phyloP scores from a whole-genome alignment of 2,888 invertebrate species.

The Cosmia trapezina region DNA sequence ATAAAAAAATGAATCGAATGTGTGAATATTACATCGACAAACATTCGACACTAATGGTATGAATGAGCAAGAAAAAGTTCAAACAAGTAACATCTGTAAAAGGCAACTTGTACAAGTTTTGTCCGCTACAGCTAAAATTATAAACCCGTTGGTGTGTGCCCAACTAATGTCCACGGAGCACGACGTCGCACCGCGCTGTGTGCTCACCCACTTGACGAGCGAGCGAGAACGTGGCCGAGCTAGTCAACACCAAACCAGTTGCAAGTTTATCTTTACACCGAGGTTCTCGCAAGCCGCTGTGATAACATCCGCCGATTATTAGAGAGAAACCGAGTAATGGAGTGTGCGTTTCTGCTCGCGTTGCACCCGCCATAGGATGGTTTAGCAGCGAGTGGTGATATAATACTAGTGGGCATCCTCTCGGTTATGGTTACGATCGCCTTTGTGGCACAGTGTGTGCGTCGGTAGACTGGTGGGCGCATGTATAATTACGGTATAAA shows the following conservation, averaged over 20 bases:
- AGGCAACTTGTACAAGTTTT: conserved; percentile 60
- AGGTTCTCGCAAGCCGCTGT: conserved; percentile 29
- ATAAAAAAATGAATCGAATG: too few relatives aligned
- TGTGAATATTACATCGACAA: conserved; percentile 5
- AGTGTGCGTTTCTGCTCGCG: conserved; percentile 37
- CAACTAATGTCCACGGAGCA: conserved; percentile 69
- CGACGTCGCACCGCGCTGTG: conserved; percentile 70
- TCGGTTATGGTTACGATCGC: conserved; percentile 63
- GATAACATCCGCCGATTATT: conserved; percentile 53
- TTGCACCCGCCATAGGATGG: conserved; percentile 11
- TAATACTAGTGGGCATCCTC: conserved; percentile 37
- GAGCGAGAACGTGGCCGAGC: conserved; percentile 48
- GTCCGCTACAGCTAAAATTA: conserved; percentile 65
- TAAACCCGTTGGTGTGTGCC: conserved; percentile 71
- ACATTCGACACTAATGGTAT: conserved; percentile 33
- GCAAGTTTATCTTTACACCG: conserved; percentile 51
- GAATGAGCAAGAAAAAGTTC: conserved; percentile 35
- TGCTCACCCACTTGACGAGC: conserved; percentile 67
- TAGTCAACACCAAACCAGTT: conserved; percentile 36
- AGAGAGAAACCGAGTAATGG: conserved; percentile 45
- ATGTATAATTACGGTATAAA: conserved; percentile 85
- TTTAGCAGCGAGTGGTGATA: conserved; percentile 13
- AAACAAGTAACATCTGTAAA: conserved; percentile 52
- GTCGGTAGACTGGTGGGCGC: conserved; percentile 87
- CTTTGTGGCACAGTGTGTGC: conserved; percentile 67